phyloP scores from a whole-genome alignment of 2,888 invertebrate genomes.

The Allophyes oxyacanthae region DNA sequence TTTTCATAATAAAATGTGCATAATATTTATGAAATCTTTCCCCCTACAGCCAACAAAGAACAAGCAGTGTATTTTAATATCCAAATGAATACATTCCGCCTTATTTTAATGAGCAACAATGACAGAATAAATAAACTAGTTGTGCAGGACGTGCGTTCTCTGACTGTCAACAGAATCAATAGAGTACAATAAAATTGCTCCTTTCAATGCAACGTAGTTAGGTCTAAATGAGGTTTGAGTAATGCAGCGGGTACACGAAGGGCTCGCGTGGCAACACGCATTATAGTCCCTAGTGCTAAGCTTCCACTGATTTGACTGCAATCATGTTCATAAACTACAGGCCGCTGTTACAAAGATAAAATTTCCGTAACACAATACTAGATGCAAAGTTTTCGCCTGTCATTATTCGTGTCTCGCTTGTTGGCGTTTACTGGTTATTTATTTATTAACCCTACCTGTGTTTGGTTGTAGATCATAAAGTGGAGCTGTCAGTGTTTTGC shows the following conservation, averaged over 20 bases:
- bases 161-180: conserved; percentile 85
- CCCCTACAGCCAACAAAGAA: background rate
- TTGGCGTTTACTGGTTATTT: conserved; percentile 50
- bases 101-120: conserved; percentile 72
- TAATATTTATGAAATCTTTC: background rate
- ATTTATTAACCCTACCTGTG: conserved; percentile 51
- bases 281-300: conserved; percentile 65
- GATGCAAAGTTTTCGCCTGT: conserved; percentile 52
- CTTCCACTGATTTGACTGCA: conserved; percentile 66
- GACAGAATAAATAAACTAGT: conserved; percentile 77
- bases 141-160: conserved; percentile 74
- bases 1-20: too few relatives aligned
- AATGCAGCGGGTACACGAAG: conserved; percentile 83
- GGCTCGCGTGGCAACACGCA: conserved; percentile 79
- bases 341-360: conserved; percentile 53
- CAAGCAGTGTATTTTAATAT: conserved; percentile 11
- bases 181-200: conserved; percentile 86
- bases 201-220: conserved; percentile 86
- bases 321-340: conserved; percentile 56
- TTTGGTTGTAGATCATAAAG: conserved; percentile 51
- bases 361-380: conserved; percentile 59
- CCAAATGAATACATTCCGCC: conserved; percentile 55
- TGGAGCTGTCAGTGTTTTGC: conserved; percentile 35
- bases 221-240: conserved; percentile 88
- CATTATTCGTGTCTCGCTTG: conserved; percentile 41